Conservation (phyloP, 2,113 vertebrate genomes). For the Emydura subglobosa region DNA sequence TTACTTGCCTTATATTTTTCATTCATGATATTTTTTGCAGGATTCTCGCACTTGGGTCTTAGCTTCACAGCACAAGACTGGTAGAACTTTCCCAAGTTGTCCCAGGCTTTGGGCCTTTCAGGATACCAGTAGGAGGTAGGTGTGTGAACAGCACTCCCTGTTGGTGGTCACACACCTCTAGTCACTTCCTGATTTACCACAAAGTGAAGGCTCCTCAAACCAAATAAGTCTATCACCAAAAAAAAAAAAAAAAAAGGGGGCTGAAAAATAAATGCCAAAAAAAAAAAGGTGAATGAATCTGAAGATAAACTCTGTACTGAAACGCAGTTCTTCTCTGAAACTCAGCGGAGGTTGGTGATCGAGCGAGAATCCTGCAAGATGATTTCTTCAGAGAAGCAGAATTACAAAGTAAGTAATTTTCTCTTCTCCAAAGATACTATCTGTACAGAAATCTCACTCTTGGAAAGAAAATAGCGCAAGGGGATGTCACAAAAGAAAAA, state of each 20-base stretch:
- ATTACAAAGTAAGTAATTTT: neutral
- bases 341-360: neutral
- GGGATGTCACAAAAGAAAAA: neutral
- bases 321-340: neutral
- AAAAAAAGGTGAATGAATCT: neutral
- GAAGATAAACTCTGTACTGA: neutral
- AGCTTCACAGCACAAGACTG: neutral
- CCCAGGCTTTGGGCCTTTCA: constrained; percentile 40
- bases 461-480: neutral
- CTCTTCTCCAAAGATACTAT: neutral
- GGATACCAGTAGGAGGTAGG: constrained; percentile 54
- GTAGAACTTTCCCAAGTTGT: neutral
- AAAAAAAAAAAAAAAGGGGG: neutral
- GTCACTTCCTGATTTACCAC: neutral
- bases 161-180: neutral
- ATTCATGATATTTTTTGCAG: constrained; percentile 20
- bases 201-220: neutral
- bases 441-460: neutral
- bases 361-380: neutral
- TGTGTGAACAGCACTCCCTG: neutral
- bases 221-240: neutral
- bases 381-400: neutral
- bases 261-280: neutral
- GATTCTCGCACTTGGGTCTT: neutral
- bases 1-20: constrained; percentile 40